Base-by-base conservation (phyloP, 2,888 invertebrate genomes). In the Drosophila quinaria region DNA sequence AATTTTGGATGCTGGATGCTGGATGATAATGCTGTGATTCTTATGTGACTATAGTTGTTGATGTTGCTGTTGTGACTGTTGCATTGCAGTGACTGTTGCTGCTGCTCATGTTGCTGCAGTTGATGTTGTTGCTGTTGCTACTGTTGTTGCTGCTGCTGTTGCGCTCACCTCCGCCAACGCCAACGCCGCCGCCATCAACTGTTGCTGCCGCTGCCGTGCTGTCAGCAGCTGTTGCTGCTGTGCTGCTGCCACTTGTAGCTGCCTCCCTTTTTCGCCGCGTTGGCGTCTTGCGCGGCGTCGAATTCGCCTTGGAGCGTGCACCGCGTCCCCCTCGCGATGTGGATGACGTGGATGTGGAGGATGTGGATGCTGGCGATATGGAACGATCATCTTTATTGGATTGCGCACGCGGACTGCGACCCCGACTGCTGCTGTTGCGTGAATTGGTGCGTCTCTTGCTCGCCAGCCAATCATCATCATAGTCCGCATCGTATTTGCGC, bases 401-500 rank as follows among this genome's bases (percentile, higher is more conserved):
- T 5, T 25, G 25, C 29, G 79, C 81, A 19, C 91, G 90, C 51
- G 91, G 77, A 82, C 86, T 91, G 63, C 92, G 91, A 47, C 91
- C 92, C 31, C 91, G 92, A 64, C 82, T 89, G 75, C 85, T 90
- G 37, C 85, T 90, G 37, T 90, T 90, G 13, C 91, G 88, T 42
- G 92, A 91, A 70, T 72, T 88, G 10, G 86, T 82, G 52, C 90
- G 90, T 6, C 90, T 86, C 73, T 91, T 90, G 68, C 89, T 91
- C 17, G 88, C 88, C 71, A 90, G 87, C 93, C 93, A 93, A 81
- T 93, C 93, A 72, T 93, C 93, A 80, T 93, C 93, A 72, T 92
- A 92, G 70, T 93, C 93, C 51, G 92, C 91, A 71, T 92, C 92
- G 51, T 89, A 90, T 78, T 89, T 91, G 62, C 92, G 91, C 87